Conservation (phyloP, 2,888 invertebrate genomes). For the Clanis bilineata region DNA sequence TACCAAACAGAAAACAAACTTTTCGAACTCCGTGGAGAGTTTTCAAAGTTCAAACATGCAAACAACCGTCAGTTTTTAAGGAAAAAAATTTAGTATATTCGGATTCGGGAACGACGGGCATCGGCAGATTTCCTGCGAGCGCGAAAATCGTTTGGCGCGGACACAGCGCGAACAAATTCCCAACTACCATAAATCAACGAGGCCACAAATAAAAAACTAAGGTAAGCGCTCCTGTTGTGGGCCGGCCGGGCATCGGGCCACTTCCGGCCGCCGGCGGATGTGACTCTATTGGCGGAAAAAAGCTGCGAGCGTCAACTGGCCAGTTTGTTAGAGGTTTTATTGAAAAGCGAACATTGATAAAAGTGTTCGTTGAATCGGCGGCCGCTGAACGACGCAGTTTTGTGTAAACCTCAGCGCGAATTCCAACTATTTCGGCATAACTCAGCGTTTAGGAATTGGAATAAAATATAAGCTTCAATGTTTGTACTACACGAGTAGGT, state of each 20-base stretch:
- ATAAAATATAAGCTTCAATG: not conserved
- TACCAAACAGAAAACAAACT: not conserved
- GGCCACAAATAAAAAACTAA: slow-evolving; percentile 78
- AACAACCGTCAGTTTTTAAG: slow-evolving; percentile 5
- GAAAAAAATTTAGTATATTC: slow-evolving; percentile 3
- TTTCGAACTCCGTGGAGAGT: slow-evolving; percentile 10
- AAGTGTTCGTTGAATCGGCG: slow-evolving; percentile 51
- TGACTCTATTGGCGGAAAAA: slow-evolving; percentile 75
- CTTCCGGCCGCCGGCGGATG: slow-evolving; percentile 69
- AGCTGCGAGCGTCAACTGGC: slow-evolving; percentile 65
- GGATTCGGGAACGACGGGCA: not conserved
- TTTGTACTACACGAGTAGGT: not conserved
- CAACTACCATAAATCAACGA: slow-evolving; percentile 77
- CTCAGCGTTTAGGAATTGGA: not conserved
- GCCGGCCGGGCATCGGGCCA: slow-evolving; percentile 61
- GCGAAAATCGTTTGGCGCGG: slow-evolving; percentile 49
- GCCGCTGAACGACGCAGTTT: slow-evolving; percentile 43
- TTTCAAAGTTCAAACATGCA: slow-evolving; percentile 12
- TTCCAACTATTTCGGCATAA: slow-evolving; percentile 7
- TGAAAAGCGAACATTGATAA: slow-evolving; percentile 68
- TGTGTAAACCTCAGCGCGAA: slow-evolving; percentile 37
- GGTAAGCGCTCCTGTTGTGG: slow-evolving; percentile 81
- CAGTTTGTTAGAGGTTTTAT: slow-evolving; percentile 65
- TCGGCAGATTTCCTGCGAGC: slow-evolving; percentile 12
- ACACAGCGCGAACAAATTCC: slow-evolving; percentile 62